A percentile compares a stretch with the other conserved stretches of the same genome.
Conservation (phyloP, 2,888 invertebrate species). For the Ceriagrion tenellum region DNA sequence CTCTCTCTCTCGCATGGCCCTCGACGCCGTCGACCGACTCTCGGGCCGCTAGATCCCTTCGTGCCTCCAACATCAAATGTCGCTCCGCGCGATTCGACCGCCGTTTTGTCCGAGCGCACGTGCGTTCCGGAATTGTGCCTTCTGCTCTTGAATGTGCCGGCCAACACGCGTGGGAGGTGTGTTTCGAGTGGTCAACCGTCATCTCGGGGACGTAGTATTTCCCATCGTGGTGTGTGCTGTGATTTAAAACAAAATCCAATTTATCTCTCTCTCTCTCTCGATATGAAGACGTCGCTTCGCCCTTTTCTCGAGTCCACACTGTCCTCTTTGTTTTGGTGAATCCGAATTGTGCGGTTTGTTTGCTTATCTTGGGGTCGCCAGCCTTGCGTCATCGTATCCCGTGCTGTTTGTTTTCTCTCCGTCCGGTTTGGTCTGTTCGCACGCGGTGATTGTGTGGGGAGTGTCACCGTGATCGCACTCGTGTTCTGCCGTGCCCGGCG, state of each 20-base stretch:
- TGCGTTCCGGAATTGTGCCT: neutral
- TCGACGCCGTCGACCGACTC: neutral
- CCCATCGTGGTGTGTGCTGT: too few relatives aligned
- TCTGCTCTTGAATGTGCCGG: neutral
- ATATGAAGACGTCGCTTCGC: too few relatives aligned
- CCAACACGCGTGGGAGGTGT: neutral
- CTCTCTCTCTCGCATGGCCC: neutral
- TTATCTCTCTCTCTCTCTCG: too few relatives aligned
- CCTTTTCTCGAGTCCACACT: too few relatives aligned
- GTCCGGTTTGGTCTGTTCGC: neutral
- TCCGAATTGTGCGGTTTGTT: too few relatives aligned
- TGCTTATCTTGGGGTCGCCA: too few relatives aligned
- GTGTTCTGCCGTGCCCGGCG: neutral
- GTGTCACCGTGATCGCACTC: neutral
- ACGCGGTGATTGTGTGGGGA: neutral
- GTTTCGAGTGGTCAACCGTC: neutral
- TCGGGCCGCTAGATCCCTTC: slow-evolving; percentile 1
- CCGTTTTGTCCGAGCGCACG: neutral
- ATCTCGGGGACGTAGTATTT: too few relatives aligned
- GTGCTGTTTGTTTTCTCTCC: neutral
- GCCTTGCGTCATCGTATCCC: neutral
- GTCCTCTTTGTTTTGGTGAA: too few relatives aligned
- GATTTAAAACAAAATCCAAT: too few relatives aligned
- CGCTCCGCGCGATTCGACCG: neutral
- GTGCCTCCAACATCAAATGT: neutral